Base-by-base conservation (phyloP, 2,797 vertebrate species). In the Phyllotis vaccarum region DNA sequence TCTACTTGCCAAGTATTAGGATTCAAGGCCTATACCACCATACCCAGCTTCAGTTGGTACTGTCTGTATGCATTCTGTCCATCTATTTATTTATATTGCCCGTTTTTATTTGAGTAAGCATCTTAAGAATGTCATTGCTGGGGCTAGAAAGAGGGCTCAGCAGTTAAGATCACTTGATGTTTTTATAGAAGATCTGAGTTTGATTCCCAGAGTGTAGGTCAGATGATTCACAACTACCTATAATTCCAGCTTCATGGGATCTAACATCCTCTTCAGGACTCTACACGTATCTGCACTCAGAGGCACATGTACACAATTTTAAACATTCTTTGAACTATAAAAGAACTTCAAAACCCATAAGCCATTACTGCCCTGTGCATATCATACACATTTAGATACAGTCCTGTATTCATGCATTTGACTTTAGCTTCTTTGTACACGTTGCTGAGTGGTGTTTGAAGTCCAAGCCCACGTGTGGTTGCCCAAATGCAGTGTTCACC, bases 81-180 rank as follows among this genome's bases (percentile, higher is more conserved):
- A 1, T 91, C n/a, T 62, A 0, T 58, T 54, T 89, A 85, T 75
- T 96, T 68, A 22, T 60, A 40, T 89, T 90, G 66, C 64, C 31
- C 68, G 16, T 89, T 87, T 87, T 54, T 90, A 68, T 90, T 88
- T 56, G 58, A 93, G 19, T 74, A 22, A 91, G 52, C 13, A 31
- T 90, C 56, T 86, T 91, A 79, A 52, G 80, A 62, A 74, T 16
- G 14, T 70, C 87, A 37, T 40, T 96, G 16, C 74, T 79, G 2
- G 14, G 14, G 8, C 10, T 37, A 24, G 49, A 56, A 24, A 40
- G n/a, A 40, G 13, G 22, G 49, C 24, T 72, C 49, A 29, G 6
- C 12, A 17, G 46, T 40, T 29, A 86, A 54, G 85, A 70, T 5
- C 5, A 21, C 8, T 37, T 72, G n/a, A 16, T 19, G 8, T 29